Evolutionary conservation across 2,113 vertebrate species (phyloP).

Genomic region (Eretmodus cyanostictus): DNA sequence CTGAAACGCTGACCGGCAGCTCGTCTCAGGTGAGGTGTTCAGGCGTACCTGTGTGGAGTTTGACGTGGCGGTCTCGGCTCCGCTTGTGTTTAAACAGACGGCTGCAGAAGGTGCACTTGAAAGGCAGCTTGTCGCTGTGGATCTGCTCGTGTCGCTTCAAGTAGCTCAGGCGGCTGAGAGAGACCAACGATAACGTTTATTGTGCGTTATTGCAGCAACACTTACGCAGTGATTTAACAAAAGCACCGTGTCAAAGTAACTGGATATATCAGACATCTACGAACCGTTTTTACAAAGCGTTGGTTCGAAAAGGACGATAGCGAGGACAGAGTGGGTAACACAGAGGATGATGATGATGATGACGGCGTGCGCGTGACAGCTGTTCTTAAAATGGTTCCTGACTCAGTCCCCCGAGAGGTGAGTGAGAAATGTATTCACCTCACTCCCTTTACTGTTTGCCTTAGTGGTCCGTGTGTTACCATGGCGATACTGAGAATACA

Average conservation of each 20-base stretch:
- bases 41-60: constrained; percentile 86
- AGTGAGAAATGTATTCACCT: constrained; percentile 48
- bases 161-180: constrained; percentile 86
- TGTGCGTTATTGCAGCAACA: not conserved
- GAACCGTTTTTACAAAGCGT: not conserved
- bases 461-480: constrained; percentile 3
- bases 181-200: not conserved
- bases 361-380: constrained; percentile 17
- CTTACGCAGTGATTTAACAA: not conserved
- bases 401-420: not conserved
- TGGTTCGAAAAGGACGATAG: not conserved
- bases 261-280: accelerated
- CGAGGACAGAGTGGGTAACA: not conserved
- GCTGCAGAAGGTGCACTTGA: constrained; percentile 99
- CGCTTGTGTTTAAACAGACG: constrained; percentile 98
- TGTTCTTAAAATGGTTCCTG: constrained; percentile 48
- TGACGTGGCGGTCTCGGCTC: constrained; percentile 96
- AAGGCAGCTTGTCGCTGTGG: constrained; percentile 99
- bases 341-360: not conserved
- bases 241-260: not conserved
- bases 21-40: not conserved
- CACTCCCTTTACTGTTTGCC: constrained; percentile 25
- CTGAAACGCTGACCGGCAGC: not conserved
- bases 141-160: constrained; percentile 99
- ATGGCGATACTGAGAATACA: constrained; percentile 1